Percentiles rank a stretch among this genome's conserved stretches.
These are phyloP conservation scores for Rhogogaster chlorosoma DNA, from an alignment of 2,888 invertebrate species.

Conservation along the genomic window DNA sequence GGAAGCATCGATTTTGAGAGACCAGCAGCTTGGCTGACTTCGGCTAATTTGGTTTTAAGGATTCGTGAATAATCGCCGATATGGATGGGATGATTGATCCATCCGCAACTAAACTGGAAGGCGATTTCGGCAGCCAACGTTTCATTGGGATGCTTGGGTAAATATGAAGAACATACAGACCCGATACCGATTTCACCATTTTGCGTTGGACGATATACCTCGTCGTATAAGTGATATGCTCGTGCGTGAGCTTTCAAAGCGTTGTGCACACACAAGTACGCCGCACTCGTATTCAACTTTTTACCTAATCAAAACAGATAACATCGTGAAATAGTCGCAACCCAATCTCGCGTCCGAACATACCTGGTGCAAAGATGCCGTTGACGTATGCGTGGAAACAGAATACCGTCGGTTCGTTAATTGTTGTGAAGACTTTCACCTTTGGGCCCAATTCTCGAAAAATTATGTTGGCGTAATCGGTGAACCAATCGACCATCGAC, in stretches of 20 bases:
- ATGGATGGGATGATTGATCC: slow-evolving; percentile 78
- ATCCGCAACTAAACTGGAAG: slow-evolving; percentile 77
- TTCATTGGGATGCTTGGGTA: slow-evolving; percentile 59
- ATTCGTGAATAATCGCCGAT: slow-evolving; percentile 79
- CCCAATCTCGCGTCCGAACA: slow-evolving; percentile 21
- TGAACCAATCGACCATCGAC: slow-evolving; percentile 83
- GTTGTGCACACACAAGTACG: slow-evolving; percentile 86
- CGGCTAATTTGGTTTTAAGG: slow-evolving; percentile 77
- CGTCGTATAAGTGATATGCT: slow-evolving; percentile 84
- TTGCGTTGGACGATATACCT: slow-evolving; percentile 80
- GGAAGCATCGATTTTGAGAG: slow-evolving; percentile 75
- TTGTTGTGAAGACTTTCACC: slow-evolving; percentile 86
- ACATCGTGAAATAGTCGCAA: neutral
- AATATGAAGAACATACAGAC: slow-evolving; percentile 54
- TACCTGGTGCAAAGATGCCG: slow-evolving; percentile 66
- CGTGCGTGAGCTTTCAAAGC: slow-evolving; percentile 87
- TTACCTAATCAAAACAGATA: neutral
- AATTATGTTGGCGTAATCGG: slow-evolving; percentile 82
- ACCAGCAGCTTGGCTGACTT: slow-evolving; percentile 76
- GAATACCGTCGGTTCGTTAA: slow-evolving; percentile 86
- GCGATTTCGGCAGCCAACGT: slow-evolving; percentile 53
- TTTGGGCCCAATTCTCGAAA: slow-evolving; percentile 82
- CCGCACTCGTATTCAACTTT: slow-evolving; percentile 73
- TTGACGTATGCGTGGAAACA: slow-evolving; percentile 80
- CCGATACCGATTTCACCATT: slow-evolving; percentile 78